Base-by-base conservation (phyloP, 2,113 vertebrate species). In the Spilogale gracilis region DNA sequence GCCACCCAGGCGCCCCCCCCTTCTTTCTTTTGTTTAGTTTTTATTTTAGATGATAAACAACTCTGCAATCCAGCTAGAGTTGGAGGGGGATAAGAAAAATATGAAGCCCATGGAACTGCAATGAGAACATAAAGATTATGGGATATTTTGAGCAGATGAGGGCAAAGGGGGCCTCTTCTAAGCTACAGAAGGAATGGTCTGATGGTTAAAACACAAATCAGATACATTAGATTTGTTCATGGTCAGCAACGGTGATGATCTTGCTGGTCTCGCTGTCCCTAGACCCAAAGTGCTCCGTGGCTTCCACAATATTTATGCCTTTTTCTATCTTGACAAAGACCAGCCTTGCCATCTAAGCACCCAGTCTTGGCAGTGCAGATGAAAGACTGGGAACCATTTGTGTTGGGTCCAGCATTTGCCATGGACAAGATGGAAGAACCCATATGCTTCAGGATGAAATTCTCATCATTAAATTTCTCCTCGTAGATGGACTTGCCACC, bases 41-140 rank as follows among this genome's bases (percentile, higher is more conserved):
- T 98, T 98, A 98, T 97, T 84, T 98, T 52, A 65, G 93, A 97
- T 97, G 90, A 78, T 87, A 83, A 97, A 93, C 52, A 97, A 97
- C 94, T 96, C 92, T 92, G 83, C 54, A 54, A 96, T 97, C 97
- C 97, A 21, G 79, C 54, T 92, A 94, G 91, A 93, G 97, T 80
- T 0, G 63, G 87, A 93, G 95, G 43, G 0, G 30, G 21, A 61
- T 92, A 87, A 74, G 89, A 95, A 86, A 93, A 89, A 78, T 12
- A 89, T 23, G 58, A 94, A 92, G 95, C 96, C 97, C 97, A 94
- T 91, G 98, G 63, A 67, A 32, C 63, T 13, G 97, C 97, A 98
- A 96, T 94, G 97, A 95, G 97, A 98, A 43, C 7, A 97, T 91
- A 92, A 2, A 95, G 81, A 92, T 11, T 20, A 97, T 56, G 80